Base-by-base conservation (phyloP, 2,888 invertebrate genomes). In the Lasius platythorax region DNA sequence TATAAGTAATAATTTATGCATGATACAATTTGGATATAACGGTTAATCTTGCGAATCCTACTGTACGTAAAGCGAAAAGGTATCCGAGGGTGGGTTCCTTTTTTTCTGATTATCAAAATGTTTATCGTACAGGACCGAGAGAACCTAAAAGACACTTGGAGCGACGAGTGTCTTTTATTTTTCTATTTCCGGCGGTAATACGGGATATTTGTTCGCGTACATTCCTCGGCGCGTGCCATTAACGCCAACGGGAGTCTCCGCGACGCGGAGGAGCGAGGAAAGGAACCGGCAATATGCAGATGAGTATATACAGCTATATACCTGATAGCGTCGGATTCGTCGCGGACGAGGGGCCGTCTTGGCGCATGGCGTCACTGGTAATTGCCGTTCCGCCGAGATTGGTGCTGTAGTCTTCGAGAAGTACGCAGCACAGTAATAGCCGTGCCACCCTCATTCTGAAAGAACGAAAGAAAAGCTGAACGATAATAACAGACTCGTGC, bases 371-470 rank as follows among this genome's bases (percentile, higher is more conserved):
- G 92, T 92, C 93, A 89, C 92, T 93, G 87, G 91, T 92, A 91
- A 93, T 92, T 90, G 93, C 93, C 83, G 92, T 92, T 84, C 89
- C 84, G 86, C 92, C 92, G 87, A 92, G 91, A 90, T 93, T 93
- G 92, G 91, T 92, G 91, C 92, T 92, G 92, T 93, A 93, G 90
- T 93, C 93, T 92, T 93, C 92, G 91, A 94, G 93, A 92, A 94
- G 93, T 93, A 94, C 91, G 92, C 91, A 94, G 94, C 93, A 94
- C 92, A 94, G 91, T 93, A 94, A 93, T 93, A 94, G 91, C 93
- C 93, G 92, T 93, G 93, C 94, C 94, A 94, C 93, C 93, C 93
- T 93, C 94, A 94, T 94, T 92, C 94, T 94, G 91, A 61, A 92
- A 92, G 90, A 84, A 85, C 61, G 84, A 88, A 87, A 85, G 84